Conservation (phyloP, 2,113 vertebrate species). For the Phrynosoma blainvillii region DNA sequence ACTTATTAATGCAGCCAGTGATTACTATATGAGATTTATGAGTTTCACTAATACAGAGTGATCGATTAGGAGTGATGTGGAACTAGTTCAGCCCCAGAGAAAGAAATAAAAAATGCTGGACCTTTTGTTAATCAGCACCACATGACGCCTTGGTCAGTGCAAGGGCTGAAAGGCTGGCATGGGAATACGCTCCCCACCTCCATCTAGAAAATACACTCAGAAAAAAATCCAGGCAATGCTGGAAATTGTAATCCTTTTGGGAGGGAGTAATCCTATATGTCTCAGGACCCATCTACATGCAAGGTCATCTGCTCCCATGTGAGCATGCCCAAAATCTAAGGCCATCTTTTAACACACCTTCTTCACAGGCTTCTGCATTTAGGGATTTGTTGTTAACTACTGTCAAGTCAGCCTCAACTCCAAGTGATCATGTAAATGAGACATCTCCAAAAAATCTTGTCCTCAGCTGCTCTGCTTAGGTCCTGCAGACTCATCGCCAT, state of each 20-base stretch:
- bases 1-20: constrained; percentile 7
- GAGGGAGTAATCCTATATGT: not conserved
- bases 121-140: not conserved
- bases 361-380: too few relatives aligned
- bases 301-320: not conserved
- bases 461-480: too few relatives aligned
- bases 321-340: too few relatives aligned
- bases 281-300: not conserved
- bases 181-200: not conserved
- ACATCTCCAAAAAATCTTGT: too few relatives aligned
- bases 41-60: not conserved
- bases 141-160: too few relatives aligned
- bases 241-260: not conserved
- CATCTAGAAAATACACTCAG: too few relatives aligned
- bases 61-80: constrained; percentile 21
- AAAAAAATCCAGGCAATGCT: not conserved
- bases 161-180: too few relatives aligned
- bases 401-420: too few relatives aligned
- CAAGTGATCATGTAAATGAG: too few relatives aligned
- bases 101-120: not conserved
- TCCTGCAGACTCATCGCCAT: too few relatives aligned
- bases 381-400: too few relatives aligned
- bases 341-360: too few relatives aligned
- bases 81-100: not conserved
- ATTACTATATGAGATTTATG: constrained; percentile 29